phyloP scores from a whole-genome alignment of 1,140 invertebrate species.

The Maconellicoccus hirsutus region DNA sequence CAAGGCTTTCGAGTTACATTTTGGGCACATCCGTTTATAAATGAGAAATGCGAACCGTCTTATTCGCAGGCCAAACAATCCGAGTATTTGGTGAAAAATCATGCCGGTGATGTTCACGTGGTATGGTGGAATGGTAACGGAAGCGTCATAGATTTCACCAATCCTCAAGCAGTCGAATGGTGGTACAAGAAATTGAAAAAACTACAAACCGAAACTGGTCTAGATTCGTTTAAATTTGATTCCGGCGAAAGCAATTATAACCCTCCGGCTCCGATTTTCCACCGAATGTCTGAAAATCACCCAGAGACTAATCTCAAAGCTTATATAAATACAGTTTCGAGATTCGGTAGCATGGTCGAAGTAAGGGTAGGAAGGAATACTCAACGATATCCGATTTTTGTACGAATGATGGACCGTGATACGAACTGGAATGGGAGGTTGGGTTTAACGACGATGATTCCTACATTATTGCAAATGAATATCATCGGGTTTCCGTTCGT shows the following conservation, averaged over 20 bases:
- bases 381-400: constrained; percentile 64
- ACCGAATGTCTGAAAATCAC: constrained; percentile 24
- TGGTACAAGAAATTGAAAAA: constrained; percentile 48
- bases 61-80: constrained; percentile 33
- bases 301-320: constrained; percentile 27
- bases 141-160: constrained; percentile 66
- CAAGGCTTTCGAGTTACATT: constrained; percentile 44
- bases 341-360: constrained; percentile 29
- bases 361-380: constrained; percentile 43
- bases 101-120: constrained; percentile 43
- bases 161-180: constrained; percentile 58
- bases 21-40: constrained; percentile 85
- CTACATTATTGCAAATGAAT: constrained; percentile 65
- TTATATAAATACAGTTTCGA: constrained; percentile 27
- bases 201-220: constrained; percentile 47
- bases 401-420: constrained; percentile 79
- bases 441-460: constrained; percentile 64
- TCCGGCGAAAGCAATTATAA: constrained; percentile 45
- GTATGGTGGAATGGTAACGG: constrained; percentile 75
- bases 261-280: constrained; percentile 30
- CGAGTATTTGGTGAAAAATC: constrained; percentile 50
- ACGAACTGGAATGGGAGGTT: constrained; percentile 67
- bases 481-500: constrained; percentile 74
- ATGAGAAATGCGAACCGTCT: constrained; percentile 53
- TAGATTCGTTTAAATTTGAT: constrained; percentile 88